Base-by-base conservation (phyloP, 2,888 invertebrate species). In the Dinocampus coccinellae region DNA sequence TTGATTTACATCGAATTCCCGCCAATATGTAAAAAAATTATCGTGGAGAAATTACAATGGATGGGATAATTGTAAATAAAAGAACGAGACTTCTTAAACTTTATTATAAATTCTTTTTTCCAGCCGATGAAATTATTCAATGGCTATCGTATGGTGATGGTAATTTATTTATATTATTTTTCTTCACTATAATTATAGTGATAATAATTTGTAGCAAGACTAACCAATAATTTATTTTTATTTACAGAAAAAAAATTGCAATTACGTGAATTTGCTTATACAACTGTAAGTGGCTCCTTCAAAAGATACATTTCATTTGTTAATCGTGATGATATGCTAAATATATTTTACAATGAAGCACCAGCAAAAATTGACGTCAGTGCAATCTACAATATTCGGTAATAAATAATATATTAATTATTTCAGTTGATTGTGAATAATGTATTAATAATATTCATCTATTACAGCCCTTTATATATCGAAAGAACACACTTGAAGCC, bases 361-460 rank as follows among this genome's bases (percentile, higher is more conserved):
- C 99, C 99, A 0, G 90, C 93, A 77, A 99, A 99, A 89, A 95
- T 99, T 78, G 99, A 99, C 88, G 95, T 99, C 80, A 99, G 99
- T 62, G 96, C 97, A 26, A 93, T 98, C 9, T 97, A 95, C 84
- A 91, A 90, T 77, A 89, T 89, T 1, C 90, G 90, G 92, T 91
- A 86, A 86, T 87, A 52, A 64, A 60, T 22, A 11, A 39, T 11
- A 16, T 10, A 11, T 63, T 1, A 0, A 22, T 53, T 24, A 24
- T 26, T 10, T 39, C 6, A 7, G 10, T 20, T 2, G 7, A 20
- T 22, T 16, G 3, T 13, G 3, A 39, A 33, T 24, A n/a, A 10
- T 64, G n/a, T 26, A 10, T 55, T 7, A 62, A 53, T 33, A 24
- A 6, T 16, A 16, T 47, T 6, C n/a, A 61, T 11, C 10, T 1